These are phyloP conservation scores for Atta colombica DNA, from an alignment of 1,140 invertebrate species.

Conservation along the genomic window DNA sequence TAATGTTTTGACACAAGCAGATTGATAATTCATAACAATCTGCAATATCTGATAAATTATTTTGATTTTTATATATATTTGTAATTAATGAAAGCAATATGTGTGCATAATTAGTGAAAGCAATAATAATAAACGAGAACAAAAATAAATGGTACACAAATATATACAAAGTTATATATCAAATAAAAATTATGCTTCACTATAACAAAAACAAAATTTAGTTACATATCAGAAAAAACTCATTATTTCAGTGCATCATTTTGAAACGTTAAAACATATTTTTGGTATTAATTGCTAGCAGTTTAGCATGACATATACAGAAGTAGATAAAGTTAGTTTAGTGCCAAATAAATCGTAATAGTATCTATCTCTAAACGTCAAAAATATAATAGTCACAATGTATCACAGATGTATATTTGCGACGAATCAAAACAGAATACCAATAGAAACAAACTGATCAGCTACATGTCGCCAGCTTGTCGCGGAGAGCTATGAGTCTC, in stretches of 20 bases:
- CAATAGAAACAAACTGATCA: conserved; percentile 74
- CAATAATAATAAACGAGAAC: not conserved
- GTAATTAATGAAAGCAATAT: not conserved
- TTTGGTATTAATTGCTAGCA: conserved; percentile 58
- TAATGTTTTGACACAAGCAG: not conserved
- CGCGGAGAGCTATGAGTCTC: conserved; percentile 70
- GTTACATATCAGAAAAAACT: not conserved
- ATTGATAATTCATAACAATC: conserved; percentile 12
- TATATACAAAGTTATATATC: not conserved
- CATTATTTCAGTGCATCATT: not conserved
- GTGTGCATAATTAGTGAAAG: not conserved
- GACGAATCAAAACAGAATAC: conserved; percentile 70
- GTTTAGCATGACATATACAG: conserved; percentile 69
- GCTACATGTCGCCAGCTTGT: conserved; percentile 70
- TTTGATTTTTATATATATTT: conserved; percentile 2
- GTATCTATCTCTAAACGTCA: conserved; percentile 62
- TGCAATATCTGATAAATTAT: conserved; percentile 16
- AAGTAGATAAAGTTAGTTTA: conserved; percentile 71
- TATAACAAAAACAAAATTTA: conserved; percentile 17
- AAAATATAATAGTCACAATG: conserved; percentile 65
- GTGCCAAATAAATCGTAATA: conserved; percentile 61
- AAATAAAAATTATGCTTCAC: not conserved
- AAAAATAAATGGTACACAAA: not conserved
- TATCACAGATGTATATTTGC: conserved; percentile 68
- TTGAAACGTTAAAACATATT: not conserved